These are phyloP conservation scores for Hippopotamus amphibius DNA, from an alignment of 2,113 vertebrate species.

Conservation along the genomic window DNA sequence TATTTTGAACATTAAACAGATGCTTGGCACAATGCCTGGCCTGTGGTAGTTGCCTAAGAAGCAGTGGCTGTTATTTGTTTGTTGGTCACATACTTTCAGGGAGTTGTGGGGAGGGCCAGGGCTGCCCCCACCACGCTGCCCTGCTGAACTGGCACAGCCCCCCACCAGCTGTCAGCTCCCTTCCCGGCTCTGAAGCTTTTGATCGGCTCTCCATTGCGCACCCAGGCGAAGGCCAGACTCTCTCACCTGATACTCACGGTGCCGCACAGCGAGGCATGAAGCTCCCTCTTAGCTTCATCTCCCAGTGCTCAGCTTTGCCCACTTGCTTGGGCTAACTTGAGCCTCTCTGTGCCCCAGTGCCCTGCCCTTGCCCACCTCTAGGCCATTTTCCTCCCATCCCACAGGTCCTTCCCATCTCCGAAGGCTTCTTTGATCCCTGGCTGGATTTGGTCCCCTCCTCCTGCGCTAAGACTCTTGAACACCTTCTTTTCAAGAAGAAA, in stretches of 20 bases:
- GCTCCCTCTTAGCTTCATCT: background rate
- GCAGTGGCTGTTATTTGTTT: background rate
- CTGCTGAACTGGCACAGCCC: rapidly evolving
- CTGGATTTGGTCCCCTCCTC: background rate
- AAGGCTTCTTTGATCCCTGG: background rate
- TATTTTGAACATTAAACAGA: background rate
- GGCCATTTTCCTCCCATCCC: background rate
- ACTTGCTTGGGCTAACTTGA: background rate
- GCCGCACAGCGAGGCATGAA: background rate
- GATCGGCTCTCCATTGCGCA: background rate
- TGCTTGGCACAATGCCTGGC: background rate
- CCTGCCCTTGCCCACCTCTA: background rate
- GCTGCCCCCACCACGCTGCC: no score
- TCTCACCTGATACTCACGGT: background rate
- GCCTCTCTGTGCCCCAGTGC: background rate
- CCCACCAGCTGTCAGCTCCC: background rate
- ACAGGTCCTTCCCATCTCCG: background rate
- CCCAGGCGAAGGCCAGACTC: no score
- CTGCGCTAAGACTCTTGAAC: background rate
- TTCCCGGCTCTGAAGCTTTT: background rate
- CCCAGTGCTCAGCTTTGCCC: background rate
- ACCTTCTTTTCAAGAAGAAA: conserved; percentile 3
- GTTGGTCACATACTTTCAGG: background rate
- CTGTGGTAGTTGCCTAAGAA: background rate
- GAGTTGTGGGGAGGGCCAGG: background rate